Base-by-base conservation (phyloP, 2,888 invertebrate genomes). In the Troilus luridus region DNA sequence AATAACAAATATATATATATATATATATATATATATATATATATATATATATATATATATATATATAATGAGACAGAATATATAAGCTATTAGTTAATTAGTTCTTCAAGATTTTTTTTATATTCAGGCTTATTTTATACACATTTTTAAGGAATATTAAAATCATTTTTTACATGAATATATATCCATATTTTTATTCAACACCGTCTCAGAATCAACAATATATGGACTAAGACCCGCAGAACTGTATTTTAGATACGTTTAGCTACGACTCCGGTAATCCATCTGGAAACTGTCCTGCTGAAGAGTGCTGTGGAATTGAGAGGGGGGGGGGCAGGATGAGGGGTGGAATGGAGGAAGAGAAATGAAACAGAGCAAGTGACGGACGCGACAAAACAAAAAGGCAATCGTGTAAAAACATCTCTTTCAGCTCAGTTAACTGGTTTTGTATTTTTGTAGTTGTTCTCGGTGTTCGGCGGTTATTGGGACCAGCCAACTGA, bases 381-480 rank as follows among this genome's bases (percentile, higher is more conserved):
- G 24, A 24, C 67, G 14, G 24, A 17, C 6, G 72, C 14, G 72
- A 41, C 72, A 77, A 85, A 85, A 85, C 54, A 85, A 85, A 85
- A 85, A 54, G 56, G 56, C 54, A 85, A 85, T 58, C 54, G 85
- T 56, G 85, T 54, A 85, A 85, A 85, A 85, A 85, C 85, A 85
- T 21, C 56, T n/a, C 85, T 85, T 85, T 85, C 85, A 85, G 85
- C 56, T 56, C 56, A 85, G 85, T 85, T 85, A 85, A 85, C 85
- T 56, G 54, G 56, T 85, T 85, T 85, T 54, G 85, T 85, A 85
- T 85, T 85, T 85, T 85, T 85, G 27, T 77, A 77, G 72, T 21
- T 77, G 72, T 41, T 77, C 72, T 24, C 5, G 3, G 14, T 0
- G 27, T 41, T 19, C 21, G 67, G 10, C 17, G 72, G 72, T 77